phyloP scores from a whole-genome alignment of 1,140 invertebrate genomes.

The Cataglyphis hispanica region DNA sequence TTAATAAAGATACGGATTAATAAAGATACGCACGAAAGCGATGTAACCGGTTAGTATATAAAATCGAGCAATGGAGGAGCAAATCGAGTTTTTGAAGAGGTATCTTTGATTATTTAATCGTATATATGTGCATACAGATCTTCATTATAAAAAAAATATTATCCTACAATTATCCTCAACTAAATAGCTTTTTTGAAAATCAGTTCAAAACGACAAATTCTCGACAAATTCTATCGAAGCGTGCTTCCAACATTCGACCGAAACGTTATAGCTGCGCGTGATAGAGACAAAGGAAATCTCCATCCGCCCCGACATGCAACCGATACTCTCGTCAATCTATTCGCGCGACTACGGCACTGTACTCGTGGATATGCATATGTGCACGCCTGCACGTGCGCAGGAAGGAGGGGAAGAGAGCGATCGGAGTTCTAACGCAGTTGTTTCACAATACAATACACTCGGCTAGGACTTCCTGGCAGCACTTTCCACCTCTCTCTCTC shows the following conservation, averaged over 20 bases:
- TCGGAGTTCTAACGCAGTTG: constrained; percentile 46
- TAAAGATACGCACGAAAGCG: too few species aligned
- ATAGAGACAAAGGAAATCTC: constrained; percentile 29
- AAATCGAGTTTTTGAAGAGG: neutral
- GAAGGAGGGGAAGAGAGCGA: constrained; percentile 15
- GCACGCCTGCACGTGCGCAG: constrained; percentile 6
- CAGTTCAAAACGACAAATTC: too few species aligned
- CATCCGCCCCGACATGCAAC: neutral
- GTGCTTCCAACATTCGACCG: constrained; percentile 17
- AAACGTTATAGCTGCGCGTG: neutral
- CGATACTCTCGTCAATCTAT: constrained; percentile 10
- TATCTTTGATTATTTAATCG: neutral
- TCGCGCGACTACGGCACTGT: constrained; percentile 43
- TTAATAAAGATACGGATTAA: neutral
- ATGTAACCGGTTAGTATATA: neutral
- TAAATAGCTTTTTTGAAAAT: neutral
- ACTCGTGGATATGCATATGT: constrained; percentile 42
- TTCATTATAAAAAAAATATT: neutral
- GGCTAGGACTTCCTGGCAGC: constrained; percentile 56
- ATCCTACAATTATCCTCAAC: neutral
- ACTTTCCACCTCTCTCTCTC: neutral
- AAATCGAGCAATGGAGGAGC: too few species aligned
- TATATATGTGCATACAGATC: neutral
- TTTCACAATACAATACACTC: constrained; percentile 51
- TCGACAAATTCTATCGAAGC: neutral